Conservation (phyloP, 2,888 invertebrate species). For the Harpalus rufipes region DNA sequence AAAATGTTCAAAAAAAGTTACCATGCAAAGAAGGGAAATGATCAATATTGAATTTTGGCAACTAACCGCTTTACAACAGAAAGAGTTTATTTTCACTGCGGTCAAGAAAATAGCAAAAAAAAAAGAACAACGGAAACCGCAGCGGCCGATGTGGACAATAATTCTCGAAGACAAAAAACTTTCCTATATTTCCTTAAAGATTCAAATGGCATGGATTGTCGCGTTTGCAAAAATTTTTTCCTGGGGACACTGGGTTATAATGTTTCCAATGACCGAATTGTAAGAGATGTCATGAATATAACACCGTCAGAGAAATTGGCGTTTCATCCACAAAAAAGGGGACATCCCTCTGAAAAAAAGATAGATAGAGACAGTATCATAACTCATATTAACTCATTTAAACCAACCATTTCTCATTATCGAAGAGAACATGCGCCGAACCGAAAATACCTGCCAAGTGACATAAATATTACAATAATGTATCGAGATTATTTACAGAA, state of each 20-base stretch:
- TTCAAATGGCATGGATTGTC: not conserved
- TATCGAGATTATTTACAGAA: conserved; percentile 69
- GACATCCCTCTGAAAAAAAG: conserved; percentile 35
- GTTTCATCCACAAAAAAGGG: conserved; percentile 2
- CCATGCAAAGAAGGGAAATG: conserved; percentile 48
- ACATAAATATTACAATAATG: conserved; percentile 69
- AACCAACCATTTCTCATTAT: conserved; percentile 69
- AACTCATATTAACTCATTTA: conserved; percentile 67
- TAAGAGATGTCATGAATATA: conserved; percentile 25
- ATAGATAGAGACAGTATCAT: conserved; percentile 47
- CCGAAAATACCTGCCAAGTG: conserved; percentile 68
- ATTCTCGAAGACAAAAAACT: conserved; percentile 46
- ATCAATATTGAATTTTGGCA: conserved; percentile 68
- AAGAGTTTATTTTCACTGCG: conserved; percentile 63
- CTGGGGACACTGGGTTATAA: conserved; percentile 18
- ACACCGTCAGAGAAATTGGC: not conserved
- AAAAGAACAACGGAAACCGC: conserved; percentile 44
- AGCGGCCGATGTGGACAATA: not conserved
- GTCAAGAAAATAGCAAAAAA: conserved; percentile 59
- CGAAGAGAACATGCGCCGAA: conserved; percentile 70
- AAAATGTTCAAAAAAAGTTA: conserved; percentile 65
- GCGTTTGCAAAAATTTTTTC: conserved; percentile 44
- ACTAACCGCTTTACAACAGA: conserved; percentile 65
- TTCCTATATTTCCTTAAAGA: not conserved
- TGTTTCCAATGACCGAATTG: conserved; percentile 18